Percentiles rank a stretch among this genome's conserved stretches.
Conservation (phyloP, 2,113 vertebrate genomes). For the Pachyramphus minor region DNA sequence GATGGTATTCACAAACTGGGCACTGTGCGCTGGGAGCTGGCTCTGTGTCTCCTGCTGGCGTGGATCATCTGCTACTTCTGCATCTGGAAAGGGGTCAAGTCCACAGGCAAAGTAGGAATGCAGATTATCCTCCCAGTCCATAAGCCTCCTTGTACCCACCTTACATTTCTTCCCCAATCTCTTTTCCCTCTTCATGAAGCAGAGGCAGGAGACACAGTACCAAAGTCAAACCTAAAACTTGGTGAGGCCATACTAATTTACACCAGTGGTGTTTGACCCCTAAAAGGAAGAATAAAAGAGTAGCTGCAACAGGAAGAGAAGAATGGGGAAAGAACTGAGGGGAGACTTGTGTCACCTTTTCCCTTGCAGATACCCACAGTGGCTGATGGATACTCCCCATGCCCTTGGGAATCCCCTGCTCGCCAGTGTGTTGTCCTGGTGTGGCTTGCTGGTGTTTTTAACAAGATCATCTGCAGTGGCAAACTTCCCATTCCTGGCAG, state of each 20-base stretch:
- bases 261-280: background rate
- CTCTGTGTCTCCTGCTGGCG: slow-evolving; percentile 71
- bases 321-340: background rate
- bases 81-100: slow-evolving; percentile 84
- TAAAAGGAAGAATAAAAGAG: background rate
- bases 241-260: background rate
- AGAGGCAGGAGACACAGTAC: background rate
- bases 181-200: background rate
- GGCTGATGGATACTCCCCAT: background rate
- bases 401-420: background rate
- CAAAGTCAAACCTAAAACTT: background rate
- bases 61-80: slow-evolving; percentile 85
- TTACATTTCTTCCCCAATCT: background rate
- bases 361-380: background rate
- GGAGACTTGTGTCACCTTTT: background rate
- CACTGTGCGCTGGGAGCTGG: slow-evolving; percentile 74
- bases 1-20: slow-evolving; percentile 82
- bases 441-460: background rate
- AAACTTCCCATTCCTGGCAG: background rate
- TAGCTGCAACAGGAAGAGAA: background rate
- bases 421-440: background rate
- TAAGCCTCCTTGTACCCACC: background rate
- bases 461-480: background rate
- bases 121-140: background rate
- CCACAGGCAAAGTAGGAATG: slow-evolving; percentile 76